Base-by-base conservation (phyloP, 2,113 vertebrate genomes). In the Saguinus midas region DNA sequence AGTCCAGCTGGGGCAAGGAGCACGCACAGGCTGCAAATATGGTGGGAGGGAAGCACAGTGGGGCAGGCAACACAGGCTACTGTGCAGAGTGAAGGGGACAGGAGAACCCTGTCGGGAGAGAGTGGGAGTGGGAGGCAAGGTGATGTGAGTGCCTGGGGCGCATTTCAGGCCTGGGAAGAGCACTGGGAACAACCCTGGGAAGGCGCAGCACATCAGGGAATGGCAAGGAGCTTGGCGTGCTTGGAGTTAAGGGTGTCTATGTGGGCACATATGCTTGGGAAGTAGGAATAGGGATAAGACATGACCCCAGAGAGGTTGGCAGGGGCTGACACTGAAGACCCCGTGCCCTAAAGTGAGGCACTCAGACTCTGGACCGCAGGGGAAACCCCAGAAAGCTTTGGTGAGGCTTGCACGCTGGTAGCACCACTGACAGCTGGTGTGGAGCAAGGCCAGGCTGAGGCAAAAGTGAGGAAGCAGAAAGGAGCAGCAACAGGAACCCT, bases 11-110 rank as follows among this genome's bases (percentile, higher is more conserved):
- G 50, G 76, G 9, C 0, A 0, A 23, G 21, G 12, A 68, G 37
- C 45, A 23, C 0, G 0, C n/a, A 29, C 0, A 32, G 76, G 35
- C 45, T 52, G 78, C 23, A 66, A 5, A 43, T 16, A 48, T 0
- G 0, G 52, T 17, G 45, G 1, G 35, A 14, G 17, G 23, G 2
- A 6, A 17, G 37, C 29, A 64, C 2, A 3, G 45, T 6, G 40
- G 45, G 12, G 52, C 29, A 58, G n/a, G 92, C 23, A 21, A 64
- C 37, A 32, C 21, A 84, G 32, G 40, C 16, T 40, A 55, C 40
- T 18, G 27, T 64, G 68, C 83, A 90, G 66, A 61, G n/a, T 12
- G 32, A 80, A 29, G n/a, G 58, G 11, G 6, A 93, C 5, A 5
- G 40, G n/a, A 73, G 70, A 43, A 55, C 40, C 11, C 45, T 4